These are phyloP conservation scores for Patagioenas fasciata DNA, from an alignment of 2,113 vertebrate genomes.

Conservation along the genomic window DNA sequence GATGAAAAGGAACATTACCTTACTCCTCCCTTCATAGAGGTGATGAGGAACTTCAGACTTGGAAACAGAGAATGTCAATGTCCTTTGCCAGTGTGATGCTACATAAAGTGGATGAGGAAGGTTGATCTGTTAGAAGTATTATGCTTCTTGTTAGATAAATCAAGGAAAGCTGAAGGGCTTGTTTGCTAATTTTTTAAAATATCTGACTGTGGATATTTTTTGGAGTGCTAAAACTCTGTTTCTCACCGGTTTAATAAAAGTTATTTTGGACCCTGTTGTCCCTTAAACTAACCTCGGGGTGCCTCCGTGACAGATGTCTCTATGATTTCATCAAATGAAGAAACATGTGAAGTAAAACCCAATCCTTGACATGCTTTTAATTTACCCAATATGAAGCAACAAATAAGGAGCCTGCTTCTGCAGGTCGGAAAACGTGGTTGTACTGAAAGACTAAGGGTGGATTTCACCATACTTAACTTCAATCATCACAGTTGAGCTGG, in stretches of 20 bases:
- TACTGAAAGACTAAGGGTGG: neutral
- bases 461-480: neutral
- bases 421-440: neutral
- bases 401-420: neutral
- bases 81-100: neutral
- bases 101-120: neutral
- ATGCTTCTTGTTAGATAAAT: neutral
- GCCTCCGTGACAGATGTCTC: neutral
- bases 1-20: neutral
- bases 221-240: no score
- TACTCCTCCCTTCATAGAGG: neutral
- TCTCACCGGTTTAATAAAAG: no score
- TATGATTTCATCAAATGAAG: neutral
- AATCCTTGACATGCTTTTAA: neutral
- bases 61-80: neutral
- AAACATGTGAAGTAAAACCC: neutral
- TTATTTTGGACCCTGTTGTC: no score
- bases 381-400: neutral
- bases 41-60: neutral
- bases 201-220: neutral
- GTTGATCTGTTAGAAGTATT: neutral
- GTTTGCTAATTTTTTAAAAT: neutral
- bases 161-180: neutral
- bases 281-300: no score
- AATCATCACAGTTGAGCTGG: neutral